These are phyloP conservation scores for Ciconia stormi DNA, from an alignment of 2,113 vertebrate species.

Conservation along the genomic window DNA sequence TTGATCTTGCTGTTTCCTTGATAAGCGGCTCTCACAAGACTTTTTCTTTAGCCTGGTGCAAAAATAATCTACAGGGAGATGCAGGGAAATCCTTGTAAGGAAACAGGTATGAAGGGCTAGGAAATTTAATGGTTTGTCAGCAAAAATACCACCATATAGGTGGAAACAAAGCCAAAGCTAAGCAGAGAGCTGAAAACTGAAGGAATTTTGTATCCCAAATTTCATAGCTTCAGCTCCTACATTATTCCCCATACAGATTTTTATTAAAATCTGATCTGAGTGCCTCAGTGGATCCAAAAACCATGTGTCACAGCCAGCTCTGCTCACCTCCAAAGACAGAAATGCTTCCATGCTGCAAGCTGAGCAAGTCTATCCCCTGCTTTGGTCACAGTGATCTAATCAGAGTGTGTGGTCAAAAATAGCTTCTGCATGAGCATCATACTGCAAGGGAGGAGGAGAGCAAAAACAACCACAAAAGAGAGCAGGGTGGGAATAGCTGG, in stretches of 20 bases:
- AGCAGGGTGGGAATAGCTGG: not conserved
- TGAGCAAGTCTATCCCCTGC: not conserved
- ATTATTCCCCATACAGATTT: not conserved
- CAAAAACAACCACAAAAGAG: not conserved
- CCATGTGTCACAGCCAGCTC: not conserved
- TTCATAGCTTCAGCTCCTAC: not conserved
- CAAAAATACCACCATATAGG: not conserved
- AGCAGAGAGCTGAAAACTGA: not conserved
- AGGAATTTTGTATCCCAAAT: not conserved
- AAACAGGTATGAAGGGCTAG: not conserved
- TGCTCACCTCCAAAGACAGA: not conserved
- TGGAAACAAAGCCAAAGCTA: not conserved
- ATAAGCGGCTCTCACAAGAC: not conserved
- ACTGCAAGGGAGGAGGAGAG: not conserved
- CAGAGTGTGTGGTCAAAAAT: not conserved
- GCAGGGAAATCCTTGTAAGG: not conserved
- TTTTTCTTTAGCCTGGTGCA: not conserved
- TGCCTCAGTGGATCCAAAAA: not conserved
- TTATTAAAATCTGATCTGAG: not conserved
- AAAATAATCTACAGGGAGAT: not conserved
- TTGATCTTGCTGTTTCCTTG: not conserved
- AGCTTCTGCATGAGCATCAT: not conserved
- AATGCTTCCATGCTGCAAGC: not conserved
- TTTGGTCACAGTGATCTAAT: not conserved
- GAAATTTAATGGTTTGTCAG: not conserved